A percentile compares a stretch with the other conserved stretches of the same genome.
phyloP scores from a whole-genome alignment of 2,888 invertebrate genomes.

The Xestia sexstrigata region DNA sequence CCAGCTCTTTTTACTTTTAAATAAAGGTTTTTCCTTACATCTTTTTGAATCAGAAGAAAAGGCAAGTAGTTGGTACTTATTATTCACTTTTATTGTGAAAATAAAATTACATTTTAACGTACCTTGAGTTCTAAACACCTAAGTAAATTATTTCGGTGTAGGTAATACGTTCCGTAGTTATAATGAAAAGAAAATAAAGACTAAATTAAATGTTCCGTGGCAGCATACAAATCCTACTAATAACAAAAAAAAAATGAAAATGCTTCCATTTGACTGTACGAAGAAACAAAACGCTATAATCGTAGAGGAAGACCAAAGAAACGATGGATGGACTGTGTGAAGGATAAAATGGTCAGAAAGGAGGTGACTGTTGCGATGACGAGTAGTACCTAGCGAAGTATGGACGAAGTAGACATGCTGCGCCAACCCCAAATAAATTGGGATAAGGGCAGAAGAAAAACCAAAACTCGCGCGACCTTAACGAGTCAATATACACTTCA shows the following conservation, averaged over 20 bases:
- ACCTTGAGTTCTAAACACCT: neutral
- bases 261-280: no score
- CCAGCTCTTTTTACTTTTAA: neutral
- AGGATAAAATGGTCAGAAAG: no score
- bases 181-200: neutral
- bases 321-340: no score
- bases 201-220: neutral
- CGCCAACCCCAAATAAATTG: no score
- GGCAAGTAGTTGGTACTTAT: neutral
- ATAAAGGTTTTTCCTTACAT: constrained; percentile 13
- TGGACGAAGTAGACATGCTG: no score
- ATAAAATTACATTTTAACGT: constrained; percentile 3
- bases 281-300: no score
- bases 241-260: no score
- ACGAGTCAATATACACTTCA: neutral
- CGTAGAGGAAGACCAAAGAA: no score
- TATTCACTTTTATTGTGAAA: neutral
- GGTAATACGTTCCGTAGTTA: neutral
- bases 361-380: no score
- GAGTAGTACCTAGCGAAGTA: no score
- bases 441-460: no score
- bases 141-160: neutral
- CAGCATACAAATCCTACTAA: neutral
- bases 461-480: neutral
- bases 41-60: constrained; percentile 15